Base-by-base conservation (phyloP, 1,140 invertebrate genomes). In the Drosophila subpulchrella region DNA sequence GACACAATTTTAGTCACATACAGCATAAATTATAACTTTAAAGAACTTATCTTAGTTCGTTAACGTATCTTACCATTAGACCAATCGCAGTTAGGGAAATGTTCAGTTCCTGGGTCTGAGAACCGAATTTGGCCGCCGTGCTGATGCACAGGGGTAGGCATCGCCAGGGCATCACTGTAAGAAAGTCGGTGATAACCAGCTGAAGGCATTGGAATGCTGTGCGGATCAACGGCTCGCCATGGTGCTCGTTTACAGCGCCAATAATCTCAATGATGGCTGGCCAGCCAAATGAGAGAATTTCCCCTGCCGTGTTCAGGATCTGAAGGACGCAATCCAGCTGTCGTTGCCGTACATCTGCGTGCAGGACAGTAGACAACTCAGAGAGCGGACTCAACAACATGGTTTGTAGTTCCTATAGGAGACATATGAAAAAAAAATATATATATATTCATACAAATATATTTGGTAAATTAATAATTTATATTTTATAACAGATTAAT, bases 11-110 rank as follows among this genome's bases (percentile, higher is more conserved):
- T 11, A 42, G 11, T 36, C 1, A 93, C 62, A 93, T 51, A 7
- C 53, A 0, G 8, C 10, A 1, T 1, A 12, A 12, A 15, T 41
- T 11, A 11, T 10, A 24, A 60, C 6, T 20, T 44, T 4, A 2
- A 11, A 13, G 3, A 47, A 3, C 0, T 24, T 47, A 6, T 24
- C 12, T 13, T 27, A 27, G 10, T 12, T 47, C 12, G 3, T 27
- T 30, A n/a, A n/a, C 12, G 17, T 4, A 10, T n/a, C 71, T 93
- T 92, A 98, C 98, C 96, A 99, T 97, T 24, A 99, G 93, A 56
- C 98, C 98, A 72, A 99, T 97, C 48, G 98, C 98, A 17, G 98
- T 99, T n/a, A 99, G 94, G 30, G 98, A 99, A 80, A 99, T 98
- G 93, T 99, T 99, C 15, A 99, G 93, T 93, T 99, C 98, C 92